phyloP scores from a whole-genome alignment of 2,113 vertebrate species.

The Hyla sarda region DNA sequence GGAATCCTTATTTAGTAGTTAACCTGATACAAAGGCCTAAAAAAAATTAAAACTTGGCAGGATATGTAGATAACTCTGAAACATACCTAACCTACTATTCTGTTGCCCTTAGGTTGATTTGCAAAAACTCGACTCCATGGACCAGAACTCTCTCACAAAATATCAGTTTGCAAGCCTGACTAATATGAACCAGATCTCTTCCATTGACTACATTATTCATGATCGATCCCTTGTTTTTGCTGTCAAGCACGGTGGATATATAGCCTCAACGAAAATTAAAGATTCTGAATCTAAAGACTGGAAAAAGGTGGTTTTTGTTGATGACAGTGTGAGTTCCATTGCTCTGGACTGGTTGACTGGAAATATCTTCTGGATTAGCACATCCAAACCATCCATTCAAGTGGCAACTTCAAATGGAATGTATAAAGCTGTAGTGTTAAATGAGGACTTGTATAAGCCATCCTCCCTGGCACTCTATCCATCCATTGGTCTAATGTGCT shows the following conservation, averaged over 20 bases:
- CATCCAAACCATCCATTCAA: slow-evolving; percentile 66
- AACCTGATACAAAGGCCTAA: too few species aligned
- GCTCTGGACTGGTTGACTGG: slow-evolving; percentile 89
- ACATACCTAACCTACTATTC: neutral
- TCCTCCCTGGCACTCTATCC: slow-evolving; percentile 80
- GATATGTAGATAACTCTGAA: too few species aligned
- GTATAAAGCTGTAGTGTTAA: slow-evolving; percentile 72
- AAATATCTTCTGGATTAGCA: slow-evolving; percentile 88
- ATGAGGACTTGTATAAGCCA: slow-evolving; percentile 65
- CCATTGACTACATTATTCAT: slow-evolving; percentile 73
- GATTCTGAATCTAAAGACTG: slow-evolving; percentile 67
- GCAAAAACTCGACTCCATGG: slow-evolving; percentile 67
- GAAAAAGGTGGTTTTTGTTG: slow-evolving; percentile 71
- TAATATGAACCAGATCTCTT: slow-evolving; percentile 69
- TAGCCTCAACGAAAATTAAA: slow-evolving; percentile 74
- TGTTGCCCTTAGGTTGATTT: slow-evolving; percentile 78
- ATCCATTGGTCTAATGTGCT: slow-evolving; percentile 78
- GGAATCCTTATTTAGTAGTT: too few species aligned
- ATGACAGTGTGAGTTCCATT: slow-evolving; percentile 74
- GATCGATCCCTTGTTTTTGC: slow-evolving; percentile 79
- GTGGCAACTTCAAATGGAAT: slow-evolving; percentile 72
- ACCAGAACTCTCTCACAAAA: slow-evolving; percentile 71
- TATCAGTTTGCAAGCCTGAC: slow-evolving; percentile 71
- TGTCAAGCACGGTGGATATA: slow-evolving; percentile 70
- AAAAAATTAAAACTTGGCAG: too few species aligned